Conservation (phyloP, 1,140 invertebrate genomes). For the Sesamia nonagrioides region DNA sequence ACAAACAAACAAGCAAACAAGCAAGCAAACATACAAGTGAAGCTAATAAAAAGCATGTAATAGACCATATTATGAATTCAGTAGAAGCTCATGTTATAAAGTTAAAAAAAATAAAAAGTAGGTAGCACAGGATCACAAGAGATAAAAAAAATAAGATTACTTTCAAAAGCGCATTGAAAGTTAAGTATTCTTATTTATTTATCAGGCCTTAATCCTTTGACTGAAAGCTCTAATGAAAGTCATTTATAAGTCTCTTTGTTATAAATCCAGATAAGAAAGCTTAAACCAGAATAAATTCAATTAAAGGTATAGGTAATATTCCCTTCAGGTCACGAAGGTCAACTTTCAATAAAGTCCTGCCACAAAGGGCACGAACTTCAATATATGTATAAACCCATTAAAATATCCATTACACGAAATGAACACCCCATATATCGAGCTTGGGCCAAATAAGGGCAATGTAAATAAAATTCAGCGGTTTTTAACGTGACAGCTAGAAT, state of each 20-base stretch:
- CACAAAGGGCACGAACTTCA: slow-evolving; percentile 44
- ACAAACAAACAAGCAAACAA: no score
- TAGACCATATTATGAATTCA: slow-evolving; percentile 19
- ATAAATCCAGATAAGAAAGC: not conserved
- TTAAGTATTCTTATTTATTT: not conserved
- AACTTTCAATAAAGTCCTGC: slow-evolving; percentile 16
- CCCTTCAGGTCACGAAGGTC: slow-evolving; percentile 32
- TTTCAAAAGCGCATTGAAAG: not conserved
- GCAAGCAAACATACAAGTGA: no score
- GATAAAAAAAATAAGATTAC: not conserved
- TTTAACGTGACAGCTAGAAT: slow-evolving; percentile 65
- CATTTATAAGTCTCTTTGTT: not conserved
- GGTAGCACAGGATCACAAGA: not conserved
- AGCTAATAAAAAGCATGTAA: no score
- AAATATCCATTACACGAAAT: slow-evolving; percentile 29
- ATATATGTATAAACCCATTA: slow-evolving; percentile 32
- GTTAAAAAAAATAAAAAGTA: not conserved
- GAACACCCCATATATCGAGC: slow-evolving; percentile 14
- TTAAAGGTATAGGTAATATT: slow-evolving; percentile 1
- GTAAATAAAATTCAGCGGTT: slow-evolving; percentile 50
- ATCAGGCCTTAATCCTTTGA: not conserved
- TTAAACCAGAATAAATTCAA: not conserved
- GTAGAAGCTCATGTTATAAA: not conserved
- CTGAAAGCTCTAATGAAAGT: not conserved
- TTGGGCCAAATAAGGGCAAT: slow-evolving; percentile 65